Evolutionary conservation across 2,113 vertebrate genomes (phyloP), one percentile per base, ranked within the genome.

Genomic region (Ibidorhyncha struthersii): DNA sequence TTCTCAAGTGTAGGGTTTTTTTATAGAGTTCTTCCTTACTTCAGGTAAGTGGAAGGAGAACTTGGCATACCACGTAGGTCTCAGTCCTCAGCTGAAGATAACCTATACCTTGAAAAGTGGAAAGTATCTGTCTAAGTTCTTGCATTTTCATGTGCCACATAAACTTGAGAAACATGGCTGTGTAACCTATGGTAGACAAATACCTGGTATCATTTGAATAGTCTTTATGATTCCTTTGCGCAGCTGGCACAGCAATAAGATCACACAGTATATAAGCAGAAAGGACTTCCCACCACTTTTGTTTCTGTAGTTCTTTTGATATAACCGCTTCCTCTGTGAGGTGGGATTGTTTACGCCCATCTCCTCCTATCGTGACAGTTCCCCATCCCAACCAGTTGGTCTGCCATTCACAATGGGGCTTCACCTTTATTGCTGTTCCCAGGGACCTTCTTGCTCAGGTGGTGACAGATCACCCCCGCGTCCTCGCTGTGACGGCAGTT

Each of bases 401-500:
- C 30, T 90, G 53, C 26, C 32, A 18, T 58, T 82, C 49, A 9
- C 3, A 23, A 15, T 14, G 2, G 73, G 19, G 12, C 59, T 95
- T 95, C 86, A 99, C 99, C 99, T 99, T 98, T 99, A n/a, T 96
- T 91, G 78, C 97, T 97, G 95, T 96, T 97, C 27, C 86, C 89
- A 18, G 86, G 91, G 32, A 40, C 70, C 82, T 97, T 98, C 97
- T 77, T 96, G 97, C 97, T 97, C 5, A 96, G 97, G 49, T 99
- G 99, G 95, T 99, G 98, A 19, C 99, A 99, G 93, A 99, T 99
- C 61, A 99, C 99, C 2, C 99, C 99, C 0, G 99, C 99, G 1
- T 99, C 99, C 97, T 99, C 99, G 5, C 99, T 99, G 84, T 99
- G 99, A 40, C 99, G 99, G 90, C 99, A 99, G 98, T 99, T 99